Percentiles rank a stretch among this genome's conserved stretches.
Conservation (phyloP, 30 jellyfish, hydroid and myxozoan species). For the Aurelia sp. region DNA sequence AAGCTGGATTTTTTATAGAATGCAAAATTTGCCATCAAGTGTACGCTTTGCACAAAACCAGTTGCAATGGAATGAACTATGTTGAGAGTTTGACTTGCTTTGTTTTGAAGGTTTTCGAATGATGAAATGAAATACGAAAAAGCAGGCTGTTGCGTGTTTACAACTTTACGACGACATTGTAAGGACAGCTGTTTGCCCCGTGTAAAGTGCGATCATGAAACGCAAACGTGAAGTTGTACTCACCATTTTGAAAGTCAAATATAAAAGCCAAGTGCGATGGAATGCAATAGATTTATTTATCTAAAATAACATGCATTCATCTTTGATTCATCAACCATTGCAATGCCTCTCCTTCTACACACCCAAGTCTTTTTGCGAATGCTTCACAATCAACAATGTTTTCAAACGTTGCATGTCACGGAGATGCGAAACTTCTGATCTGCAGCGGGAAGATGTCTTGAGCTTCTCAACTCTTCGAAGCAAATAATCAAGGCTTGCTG, state of each 20-base stretch:
- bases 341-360: too few species aligned
- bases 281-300: not conserved
- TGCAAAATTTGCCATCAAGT: too few species aligned
- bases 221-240: not conserved
- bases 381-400: not conserved
- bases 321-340: not conserved
- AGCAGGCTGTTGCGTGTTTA: too few species aligned
- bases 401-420: not conserved
- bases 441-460: not conserved
- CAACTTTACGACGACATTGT: not conserved
- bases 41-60: too few species aligned
- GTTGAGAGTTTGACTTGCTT: too few species aligned
- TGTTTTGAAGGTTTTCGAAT: too few species aligned
- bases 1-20: too few species aligned
- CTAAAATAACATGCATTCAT: not conserved
- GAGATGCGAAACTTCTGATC: not conserved
- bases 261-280: not conserved
- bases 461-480: not conserved
- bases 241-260: not conserved
- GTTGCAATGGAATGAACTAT: too few species aligned
- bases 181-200: not conserved
- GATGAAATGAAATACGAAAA: too few species aligned
- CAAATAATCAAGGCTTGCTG: not conserved
- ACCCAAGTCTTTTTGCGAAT: too few species aligned
- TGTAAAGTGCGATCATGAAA: not conserved